Base-by-base conservation (phyloP, 2,113 vertebrate genomes). In the Spea multiplicata region DNA sequence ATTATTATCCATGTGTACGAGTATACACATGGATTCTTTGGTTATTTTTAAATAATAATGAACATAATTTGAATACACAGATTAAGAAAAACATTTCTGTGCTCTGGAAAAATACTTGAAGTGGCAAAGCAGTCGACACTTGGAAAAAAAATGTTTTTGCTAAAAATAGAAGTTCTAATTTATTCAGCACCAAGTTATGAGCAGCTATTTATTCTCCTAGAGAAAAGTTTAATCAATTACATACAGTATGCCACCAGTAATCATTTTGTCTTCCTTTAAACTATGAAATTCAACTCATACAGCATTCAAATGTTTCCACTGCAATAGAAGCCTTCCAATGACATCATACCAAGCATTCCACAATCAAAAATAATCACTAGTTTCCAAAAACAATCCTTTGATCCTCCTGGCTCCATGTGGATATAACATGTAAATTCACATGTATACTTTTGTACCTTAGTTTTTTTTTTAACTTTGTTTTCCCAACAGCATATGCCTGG, bases 401-500 rank as follows among this genome's bases (percentile, higher is more conserved):
- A 59, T 59, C 55, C 70, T 68, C 75, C 66, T 61, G 64, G 64
- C 64, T 66, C 64, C 64, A 44, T 66, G 64, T 66, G 64, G 30
- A 66, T 9, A 66, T 8, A 66, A 66, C 64, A 66, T 66, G 44
- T 30, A 66, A 66, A 66, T 44, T 30, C 44, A 12, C 16, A 45
- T 66, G 30, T 3, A 66, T 44, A 66, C 16, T 66, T 17, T 44
- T 44, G 17, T 44, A 45, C 10, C 9, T 16, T 30, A 30, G 17
- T 44, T 66, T 44, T 66, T 61, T 17, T 71, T 83, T 83, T 81
- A 65, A 47, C 82, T 16, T 79, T 4, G 3, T 47, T 46, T 65
- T 81, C 47, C 55, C 71, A 65, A 78, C 14, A 78, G 4, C 84
- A 84, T 85, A 59, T 83, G 86, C 53, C 69, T 67, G 75, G 48